These are phyloP conservation scores for Empidonax alnorum DNA, from an alignment of 2,113 vertebrate species.

Conservation along the genomic window DNA sequence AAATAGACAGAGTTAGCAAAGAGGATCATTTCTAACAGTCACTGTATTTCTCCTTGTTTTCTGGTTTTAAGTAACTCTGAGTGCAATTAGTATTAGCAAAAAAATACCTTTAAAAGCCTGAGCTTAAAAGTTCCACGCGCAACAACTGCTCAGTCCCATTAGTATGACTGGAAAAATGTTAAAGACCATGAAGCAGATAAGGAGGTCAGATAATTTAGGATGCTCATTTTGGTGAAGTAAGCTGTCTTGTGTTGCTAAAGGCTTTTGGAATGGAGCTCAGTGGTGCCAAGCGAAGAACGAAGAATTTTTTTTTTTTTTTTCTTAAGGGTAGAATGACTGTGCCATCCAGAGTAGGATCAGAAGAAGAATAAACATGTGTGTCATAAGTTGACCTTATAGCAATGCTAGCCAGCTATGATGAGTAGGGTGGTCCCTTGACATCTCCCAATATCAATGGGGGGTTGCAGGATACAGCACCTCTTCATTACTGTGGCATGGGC, in stretches of 20 bases:
- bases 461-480: background rate
- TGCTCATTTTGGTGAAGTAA: background rate
- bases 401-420: background rate
- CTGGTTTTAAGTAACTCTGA: background rate
- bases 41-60: background rate
- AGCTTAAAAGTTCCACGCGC: background rate
- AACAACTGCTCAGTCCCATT: background rate
- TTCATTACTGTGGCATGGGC: background rate
- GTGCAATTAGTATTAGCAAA: background rate
- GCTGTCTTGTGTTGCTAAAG: background rate
- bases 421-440: background rate
- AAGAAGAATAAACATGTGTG: background rate
- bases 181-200: background rate
- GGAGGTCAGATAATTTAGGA: background rate
- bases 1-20: background rate
- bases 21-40: background rate
- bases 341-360: background rate
- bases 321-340: background rate
- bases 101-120: background rate
- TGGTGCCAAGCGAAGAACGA: background rate
- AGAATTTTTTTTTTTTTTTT: background rate
- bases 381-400: background rate
- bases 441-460: accelerated
- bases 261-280: background rate
- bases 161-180: background rate